phyloP scores from a whole-genome alignment of 2,113 vertebrate species.

The Lipotes vexillifer region DNA sequence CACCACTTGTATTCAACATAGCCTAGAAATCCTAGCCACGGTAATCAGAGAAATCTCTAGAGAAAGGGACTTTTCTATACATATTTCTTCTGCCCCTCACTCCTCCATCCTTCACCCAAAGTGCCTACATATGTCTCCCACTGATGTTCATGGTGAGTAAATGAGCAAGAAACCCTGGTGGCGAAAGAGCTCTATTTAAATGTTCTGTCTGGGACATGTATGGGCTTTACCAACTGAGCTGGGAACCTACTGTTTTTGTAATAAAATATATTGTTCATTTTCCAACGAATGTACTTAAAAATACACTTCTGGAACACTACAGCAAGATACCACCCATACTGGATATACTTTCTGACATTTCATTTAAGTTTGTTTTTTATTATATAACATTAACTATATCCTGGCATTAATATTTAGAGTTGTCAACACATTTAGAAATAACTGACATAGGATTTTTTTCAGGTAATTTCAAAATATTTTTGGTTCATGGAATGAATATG shows the following conservation, averaged over 20 bases:
- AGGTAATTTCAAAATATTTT: neutral
- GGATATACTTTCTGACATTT: neutral
- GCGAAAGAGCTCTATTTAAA: neutral
- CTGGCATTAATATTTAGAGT: neutral
- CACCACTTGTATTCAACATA: neutral
- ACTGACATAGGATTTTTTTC: neutral
- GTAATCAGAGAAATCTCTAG: neutral
- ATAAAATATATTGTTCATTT: neutral
- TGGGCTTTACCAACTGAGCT: neutral
- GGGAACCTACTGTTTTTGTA: neutral
- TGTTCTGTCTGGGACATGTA: neutral
- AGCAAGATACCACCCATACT: neutral
- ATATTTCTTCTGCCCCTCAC: neutral
- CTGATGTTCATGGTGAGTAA: neutral
- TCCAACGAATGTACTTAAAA: neutral
- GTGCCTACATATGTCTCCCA: neutral
- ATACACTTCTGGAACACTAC: neutral
- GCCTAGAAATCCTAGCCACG: neutral
- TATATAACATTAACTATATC: neutral
- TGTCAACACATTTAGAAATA: neutral
- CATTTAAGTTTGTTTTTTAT: neutral
- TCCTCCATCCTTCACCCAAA: neutral
- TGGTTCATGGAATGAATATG: neutral
- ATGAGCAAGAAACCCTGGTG: neutral
- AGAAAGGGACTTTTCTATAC: neutral